Evolutionary conservation across 1,140 invertebrate species (phyloP).

Genomic region (Pomacea maculata): DNA sequence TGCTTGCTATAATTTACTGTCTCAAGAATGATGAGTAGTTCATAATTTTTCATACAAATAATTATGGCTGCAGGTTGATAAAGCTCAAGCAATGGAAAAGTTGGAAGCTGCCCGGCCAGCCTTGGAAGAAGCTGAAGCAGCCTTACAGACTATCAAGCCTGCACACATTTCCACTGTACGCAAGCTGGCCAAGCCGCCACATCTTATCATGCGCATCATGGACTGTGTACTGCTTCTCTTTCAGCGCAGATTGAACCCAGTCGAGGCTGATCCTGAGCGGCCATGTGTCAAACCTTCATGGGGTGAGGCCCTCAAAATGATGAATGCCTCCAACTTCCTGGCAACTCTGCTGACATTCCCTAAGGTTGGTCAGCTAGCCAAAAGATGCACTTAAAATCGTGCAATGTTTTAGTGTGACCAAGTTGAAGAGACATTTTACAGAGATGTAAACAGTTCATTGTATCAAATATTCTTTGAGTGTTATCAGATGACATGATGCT

Average conservation of each 20-base stretch:
- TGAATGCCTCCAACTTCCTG: constrained; percentile 94
- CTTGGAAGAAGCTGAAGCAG: constrained; percentile 91
- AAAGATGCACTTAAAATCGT: too few relatives aligned
- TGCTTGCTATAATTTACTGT: too few relatives aligned
- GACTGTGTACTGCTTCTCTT: constrained; percentile 95
- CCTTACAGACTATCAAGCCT: constrained; percentile 91
- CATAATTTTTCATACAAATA: background rate
- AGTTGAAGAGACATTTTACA: too few relatives aligned
- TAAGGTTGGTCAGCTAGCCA: constrained; percentile 68
- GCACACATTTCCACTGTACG: constrained; percentile 88
- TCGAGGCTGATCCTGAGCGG: constrained; percentile 82
- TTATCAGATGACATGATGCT: too few relatives aligned
- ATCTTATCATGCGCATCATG: constrained; percentile 98
- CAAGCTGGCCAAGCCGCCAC: constrained; percentile 93
- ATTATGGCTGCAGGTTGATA: constrained; percentile 73
- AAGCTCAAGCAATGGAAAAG: constrained; percentile 89
- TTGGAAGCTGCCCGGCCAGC: constrained; percentile 92
- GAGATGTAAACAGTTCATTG: too few relatives aligned
- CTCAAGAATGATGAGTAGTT: background rate
- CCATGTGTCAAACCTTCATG: constrained; percentile 90
- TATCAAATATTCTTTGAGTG: too few relatives aligned
- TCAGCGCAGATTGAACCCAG: constrained; percentile 83
- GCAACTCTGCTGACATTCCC: constrained; percentile 93
- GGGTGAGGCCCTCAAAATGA: constrained; percentile 96
- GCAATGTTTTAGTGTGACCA: too few relatives aligned